Conservation (phyloP, 2,113 vertebrate species). For the Eleginops maclovinus region DNA sequence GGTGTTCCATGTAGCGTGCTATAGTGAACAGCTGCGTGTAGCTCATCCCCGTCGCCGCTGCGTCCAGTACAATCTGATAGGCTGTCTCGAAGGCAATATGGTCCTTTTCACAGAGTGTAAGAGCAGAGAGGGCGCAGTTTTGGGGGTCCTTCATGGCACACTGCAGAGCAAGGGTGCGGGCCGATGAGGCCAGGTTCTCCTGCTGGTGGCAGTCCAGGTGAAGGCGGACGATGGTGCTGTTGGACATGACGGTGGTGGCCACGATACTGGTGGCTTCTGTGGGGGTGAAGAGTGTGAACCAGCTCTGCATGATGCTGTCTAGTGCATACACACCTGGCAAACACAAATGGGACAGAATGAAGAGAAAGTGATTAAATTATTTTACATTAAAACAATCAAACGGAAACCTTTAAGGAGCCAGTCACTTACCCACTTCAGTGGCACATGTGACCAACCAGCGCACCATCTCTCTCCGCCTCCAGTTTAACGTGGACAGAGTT, state of each 20-base stretch:
- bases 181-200: slow-evolving; percentile 96
- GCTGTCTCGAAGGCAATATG: slow-evolving; percentile 99
- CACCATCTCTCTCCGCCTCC: slow-evolving; percentile 99
- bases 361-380: background rate
- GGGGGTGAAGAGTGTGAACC: slow-evolving; percentile 98
- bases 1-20: slow-evolving; percentile 99
- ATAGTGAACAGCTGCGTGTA: slow-evolving; percentile 99
- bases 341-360: background rate
- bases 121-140: slow-evolving; percentile 96
- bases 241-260: slow-evolving; percentile 96
- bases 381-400: background rate
- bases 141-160: slow-evolving; percentile 99
- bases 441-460: slow-evolving; percentile 99
- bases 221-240: slow-evolving; percentile 96
- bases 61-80: slow-evolving; percentile 98
- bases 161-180: slow-evolving; percentile 95
- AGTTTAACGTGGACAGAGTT: slow-evolving; percentile 98
- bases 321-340: slow-evolving; percentile 90
- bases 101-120: slow-evolving; percentile 98
- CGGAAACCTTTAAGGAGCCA: background rate
- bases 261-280: slow-evolving; percentile 99
- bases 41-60: slow-evolving; percentile 95
- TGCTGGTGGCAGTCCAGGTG: slow-evolving; percentile 97
- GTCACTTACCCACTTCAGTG: slow-evolving; percentile 93
- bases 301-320: slow-evolving; percentile 99